Conservation (phyloP, 2,888 invertebrate species). For the Crepidodera aurea region DNA sequence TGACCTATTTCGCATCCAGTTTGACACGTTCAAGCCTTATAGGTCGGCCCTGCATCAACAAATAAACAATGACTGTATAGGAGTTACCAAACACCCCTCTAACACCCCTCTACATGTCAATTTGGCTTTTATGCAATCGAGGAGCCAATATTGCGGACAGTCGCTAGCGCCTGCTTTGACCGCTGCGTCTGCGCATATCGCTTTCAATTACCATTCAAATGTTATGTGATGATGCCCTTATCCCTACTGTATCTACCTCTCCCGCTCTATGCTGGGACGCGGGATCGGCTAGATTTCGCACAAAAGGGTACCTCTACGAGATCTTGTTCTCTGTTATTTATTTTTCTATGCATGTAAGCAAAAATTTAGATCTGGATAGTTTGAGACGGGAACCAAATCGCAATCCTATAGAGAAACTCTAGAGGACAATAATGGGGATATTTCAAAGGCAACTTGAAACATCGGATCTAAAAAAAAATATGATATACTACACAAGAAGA, state of each 20-base stretch:
- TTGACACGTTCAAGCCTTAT: not conserved
- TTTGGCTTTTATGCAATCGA: slow-evolving; percentile 34
- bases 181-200: slow-evolving; percentile 23
- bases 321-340: too few species aligned
- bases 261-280: not conserved
- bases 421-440: too few species aligned
- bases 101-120: slow-evolving; percentile 27
- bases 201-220: slow-evolving; percentile 34
- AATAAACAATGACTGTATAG: slow-evolving; percentile 27
- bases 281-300: not conserved
- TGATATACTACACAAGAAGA: too few species aligned
- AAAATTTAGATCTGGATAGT: too few species aligned
- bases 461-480: too few species aligned
- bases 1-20: not conserved
- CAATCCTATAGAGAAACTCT: too few species aligned
- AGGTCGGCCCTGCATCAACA: slow-evolving; percentile 18
- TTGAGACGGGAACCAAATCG: too few species aligned
- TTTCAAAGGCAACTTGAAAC: too few species aligned
- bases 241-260: slow-evolving; percentile 23
- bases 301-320: too few species aligned
- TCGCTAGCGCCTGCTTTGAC: slow-evolving; percentile 12
- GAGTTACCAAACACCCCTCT: slow-evolving; percentile 11
- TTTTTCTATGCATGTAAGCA: too few species aligned
- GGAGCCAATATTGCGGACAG: slow-evolving; percentile 31
- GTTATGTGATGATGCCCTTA: slow-evolving; percentile 33